These are phyloP conservation scores for Darevskia mixta DNA, from an alignment of 2,797 vertebrate genomes.

Conservation along the genomic window DNA sequence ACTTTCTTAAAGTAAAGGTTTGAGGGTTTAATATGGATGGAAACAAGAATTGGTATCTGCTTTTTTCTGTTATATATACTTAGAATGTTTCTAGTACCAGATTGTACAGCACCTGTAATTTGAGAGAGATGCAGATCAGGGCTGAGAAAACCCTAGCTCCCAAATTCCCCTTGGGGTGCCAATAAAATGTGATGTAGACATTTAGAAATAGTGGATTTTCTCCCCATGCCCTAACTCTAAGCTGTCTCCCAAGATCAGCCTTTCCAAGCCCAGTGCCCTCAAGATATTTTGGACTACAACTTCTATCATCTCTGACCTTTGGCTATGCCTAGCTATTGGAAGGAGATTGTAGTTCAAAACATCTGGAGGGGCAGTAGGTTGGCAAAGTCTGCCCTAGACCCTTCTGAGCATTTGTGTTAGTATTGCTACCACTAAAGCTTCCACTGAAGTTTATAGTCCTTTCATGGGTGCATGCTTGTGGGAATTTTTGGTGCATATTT, in stretches of 20 bases:
- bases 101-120: no score
- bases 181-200: background rate
- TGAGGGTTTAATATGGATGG: background rate
- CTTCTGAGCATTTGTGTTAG: background rate
- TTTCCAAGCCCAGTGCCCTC: background rate
- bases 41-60: slow-evolving; percentile 1
- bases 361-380: background rate
- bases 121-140: no score
- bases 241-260: background rate
- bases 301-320: background rate
- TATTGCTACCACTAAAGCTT: background rate
- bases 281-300: background rate
- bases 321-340: background rate
- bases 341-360: background rate
- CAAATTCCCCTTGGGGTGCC: no score
- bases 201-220: background rate
- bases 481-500: background rate
- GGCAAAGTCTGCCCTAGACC: background rate
- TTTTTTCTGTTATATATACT: background rate
- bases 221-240: background rate
- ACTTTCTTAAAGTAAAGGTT: background rate
- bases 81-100: no score
- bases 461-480: background rate
- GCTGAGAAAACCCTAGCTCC: no score
- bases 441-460: background rate